Evolutionary conservation across 2,113 vertebrate species (phyloP).

Genomic region (Seriola quinqueradiata): DNA sequence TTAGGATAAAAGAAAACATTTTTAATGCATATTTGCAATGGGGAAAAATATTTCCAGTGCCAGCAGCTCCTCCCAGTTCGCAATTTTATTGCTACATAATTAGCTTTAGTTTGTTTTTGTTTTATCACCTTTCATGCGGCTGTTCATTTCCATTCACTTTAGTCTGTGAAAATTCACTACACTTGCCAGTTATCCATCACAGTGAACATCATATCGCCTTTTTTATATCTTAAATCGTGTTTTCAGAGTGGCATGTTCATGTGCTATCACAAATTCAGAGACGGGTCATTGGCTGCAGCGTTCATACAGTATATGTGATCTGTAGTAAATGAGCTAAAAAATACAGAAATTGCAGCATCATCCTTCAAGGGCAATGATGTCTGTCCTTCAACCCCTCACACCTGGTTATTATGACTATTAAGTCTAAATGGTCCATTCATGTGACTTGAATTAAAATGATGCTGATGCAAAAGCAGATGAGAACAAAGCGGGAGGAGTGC

Average conservation of each 20-base stretch:
- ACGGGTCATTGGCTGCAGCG: neutral
- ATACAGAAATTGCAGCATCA: constrained; percentile 20
- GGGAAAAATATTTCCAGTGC: neutral
- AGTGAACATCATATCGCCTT: neutral
- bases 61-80: neutral
- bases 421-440: constrained; percentile 15
- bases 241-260: neutral
- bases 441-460: constrained; percentile 54
- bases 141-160: neutral
- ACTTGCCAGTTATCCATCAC: neutral
- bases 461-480: neutral
- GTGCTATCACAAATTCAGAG: neutral
- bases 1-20: neutral
- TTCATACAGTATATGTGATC: neutral
- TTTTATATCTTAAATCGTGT: neutral
- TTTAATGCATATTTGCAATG: neutral
- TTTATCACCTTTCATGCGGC: neutral
- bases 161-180: neutral
- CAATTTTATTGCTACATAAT: neutral
- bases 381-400: constrained; percentile 39
- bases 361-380: constrained; percentile 35
- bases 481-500: constrained; percentile 14
- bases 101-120: neutral
- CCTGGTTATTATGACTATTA: constrained; percentile 43
- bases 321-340: constrained; percentile 32